Evolutionary conservation across 53 echinoderm and acorn worm species (phyloP).

Genomic region (Antedon mediterranea): DNA sequence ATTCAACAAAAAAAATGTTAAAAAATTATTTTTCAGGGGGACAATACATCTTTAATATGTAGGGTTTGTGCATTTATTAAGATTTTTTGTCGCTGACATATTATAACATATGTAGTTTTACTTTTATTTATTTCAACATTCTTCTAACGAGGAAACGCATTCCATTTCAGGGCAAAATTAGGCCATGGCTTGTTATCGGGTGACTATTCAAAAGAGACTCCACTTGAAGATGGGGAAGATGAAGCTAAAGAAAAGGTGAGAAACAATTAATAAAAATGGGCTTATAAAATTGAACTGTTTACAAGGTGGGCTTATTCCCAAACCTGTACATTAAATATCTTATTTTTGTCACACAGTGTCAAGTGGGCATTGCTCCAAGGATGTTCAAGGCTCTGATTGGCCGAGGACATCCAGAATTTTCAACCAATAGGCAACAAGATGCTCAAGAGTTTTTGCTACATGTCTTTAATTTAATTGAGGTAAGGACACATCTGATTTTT

Average conservation of each 20-base stretch:
- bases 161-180: slow-evolving; percentile 66
- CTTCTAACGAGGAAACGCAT: too few species aligned
- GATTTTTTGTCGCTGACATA: too few species aligned
- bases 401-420: slow-evolving; percentile 75
- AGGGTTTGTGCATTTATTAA: too few species aligned
- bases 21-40: too few species aligned
- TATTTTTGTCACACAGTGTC: slow-evolving; percentile 37
- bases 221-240: slow-evolving; percentile 33
- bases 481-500: slow-evolving; percentile 7
- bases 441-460: slow-evolving; percentile 77
- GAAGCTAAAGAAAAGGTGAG: slow-evolving; percentile 35
- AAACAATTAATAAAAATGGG: too few species aligned
- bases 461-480: slow-evolving; percentile 77
- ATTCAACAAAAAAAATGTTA: too few species aligned
- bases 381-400: slow-evolving; percentile 89
- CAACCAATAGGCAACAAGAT: slow-evolving; percentile 92
- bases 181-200: slow-evolving; percentile 67
- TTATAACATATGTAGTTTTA: too few species aligned
- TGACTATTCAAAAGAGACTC: slow-evolving; percentile 57
- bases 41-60: too few species aligned
- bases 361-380: slow-evolving; percentile 80
- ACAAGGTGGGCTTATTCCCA: too few species aligned
- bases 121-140: neutral
- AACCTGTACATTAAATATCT: too few species aligned
- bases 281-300: too few species aligned